Evolutionary conservation across 2,797 vertebrate species (phyloP), one percentile per base, ranked within the genome.

Genomic region (Phataginus tricuspis): DNA sequence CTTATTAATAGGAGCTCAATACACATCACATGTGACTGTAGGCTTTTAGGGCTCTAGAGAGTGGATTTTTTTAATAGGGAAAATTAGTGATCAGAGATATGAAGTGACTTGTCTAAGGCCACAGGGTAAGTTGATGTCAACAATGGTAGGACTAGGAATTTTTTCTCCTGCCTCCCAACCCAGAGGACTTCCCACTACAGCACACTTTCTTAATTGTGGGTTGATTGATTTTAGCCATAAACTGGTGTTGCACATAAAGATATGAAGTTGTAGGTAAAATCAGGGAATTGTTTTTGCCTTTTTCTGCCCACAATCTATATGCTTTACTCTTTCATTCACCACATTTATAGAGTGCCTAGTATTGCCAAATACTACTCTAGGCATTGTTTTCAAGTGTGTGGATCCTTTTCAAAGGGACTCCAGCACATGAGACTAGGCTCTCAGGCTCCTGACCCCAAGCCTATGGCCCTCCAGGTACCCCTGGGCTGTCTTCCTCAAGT

Each of bases 41-140:
- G 84, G 29, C 10, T 95, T 91, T 92, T 29, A 68, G 55, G 66
- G 29, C 42, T 80, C 91, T 51, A 34, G 59, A 92, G 37, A 86
- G 78, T 79, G 51, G 51, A 19, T 57, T 53, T 51, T 63, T 90
- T 59, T 66, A 69, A 34, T 23, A 27, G 59, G 31, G 31, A 90
- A 84, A 91, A 87, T 85, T 51, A 91, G 19, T 55, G 31, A 55
- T 86, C 77, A 61, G 63, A 79, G 57, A 88, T 64, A 72, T 15
- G 12, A 96, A 93, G 37, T 42, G 55, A 92, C 84, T 86, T 87
- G 19, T 53, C 49, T 37, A 92, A 84, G 51, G 61, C 25, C 89
- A 89, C 34, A 77, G 27, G 8, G 71, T 39, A 72, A 96, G 53
- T 25, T 9, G n/a, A 10, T 15, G 25, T 64, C 59, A 51, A 31